phyloP scores from a whole-genome alignment of 1,140 invertebrate genomes.

The Hyles vespertilio region DNA sequence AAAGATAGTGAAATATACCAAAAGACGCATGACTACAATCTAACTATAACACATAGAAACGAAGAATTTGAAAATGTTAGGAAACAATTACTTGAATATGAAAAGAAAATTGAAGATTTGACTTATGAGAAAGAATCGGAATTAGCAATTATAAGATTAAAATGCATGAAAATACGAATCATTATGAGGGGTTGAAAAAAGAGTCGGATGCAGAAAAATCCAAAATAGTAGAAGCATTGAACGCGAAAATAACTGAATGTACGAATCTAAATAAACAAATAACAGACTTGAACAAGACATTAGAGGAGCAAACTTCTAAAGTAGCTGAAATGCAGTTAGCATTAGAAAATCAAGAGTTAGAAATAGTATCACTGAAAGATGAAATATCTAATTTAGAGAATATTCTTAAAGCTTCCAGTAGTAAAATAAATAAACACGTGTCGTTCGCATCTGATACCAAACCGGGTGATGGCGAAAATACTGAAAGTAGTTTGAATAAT shows the following conservation, averaged over 20 bases:
- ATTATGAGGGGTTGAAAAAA: conserved; percentile 41
- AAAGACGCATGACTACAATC: conserved; percentile 56
- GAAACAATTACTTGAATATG: conserved; percentile 61
- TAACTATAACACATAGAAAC: conserved; percentile 50
- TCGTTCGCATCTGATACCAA: conserved; percentile 62
- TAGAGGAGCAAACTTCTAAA: conserved; percentile 74
- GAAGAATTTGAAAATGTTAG: conserved; percentile 67
- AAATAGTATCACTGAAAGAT: conserved; percentile 81
- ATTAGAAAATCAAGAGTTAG: conserved; percentile 80
- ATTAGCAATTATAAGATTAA: conserved; percentile 61
- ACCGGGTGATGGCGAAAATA: conserved; percentile 24
- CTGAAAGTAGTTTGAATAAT: conserved; percentile 33
- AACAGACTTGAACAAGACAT: conserved; percentile 70
- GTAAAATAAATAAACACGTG: conserved; percentile 76
- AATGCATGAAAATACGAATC: conserved; percentile 58
- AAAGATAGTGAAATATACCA: conserved; percentile 66
- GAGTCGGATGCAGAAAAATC: conserved; percentile 51
- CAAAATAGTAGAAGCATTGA: conserved; percentile 53
- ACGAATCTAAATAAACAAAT: conserved; percentile 70
- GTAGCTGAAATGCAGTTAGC: conserved; percentile 74
- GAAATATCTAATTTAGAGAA: conserved; percentile 64
- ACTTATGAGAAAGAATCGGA: conserved; percentile 74
- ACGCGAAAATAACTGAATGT: conserved; percentile 70
- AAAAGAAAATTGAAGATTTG: conserved; percentile 68
- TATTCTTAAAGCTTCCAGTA: conserved; percentile 74